Conservation (phyloP, 1,140 invertebrate genomes). For the Drosophila bifasciata region DNA sequence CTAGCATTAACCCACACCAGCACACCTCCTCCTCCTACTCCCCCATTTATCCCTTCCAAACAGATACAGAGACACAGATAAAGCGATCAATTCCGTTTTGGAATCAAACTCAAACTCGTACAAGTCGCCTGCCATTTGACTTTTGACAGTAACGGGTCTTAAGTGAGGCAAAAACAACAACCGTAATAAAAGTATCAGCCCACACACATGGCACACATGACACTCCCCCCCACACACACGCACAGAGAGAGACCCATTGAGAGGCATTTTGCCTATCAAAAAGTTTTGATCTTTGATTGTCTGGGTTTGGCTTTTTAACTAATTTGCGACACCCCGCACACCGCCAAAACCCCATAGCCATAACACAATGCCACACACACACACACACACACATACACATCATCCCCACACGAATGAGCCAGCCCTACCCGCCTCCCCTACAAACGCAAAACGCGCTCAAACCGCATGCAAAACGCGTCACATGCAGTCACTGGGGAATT, state of each 20-base stretch:
- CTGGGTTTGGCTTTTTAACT: slow-evolving; percentile 76
- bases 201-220: slow-evolving; percentile 22
- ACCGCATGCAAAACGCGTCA: slow-evolving; percentile 79
- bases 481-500: slow-evolving; percentile 75
- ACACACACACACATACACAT: not conserved
- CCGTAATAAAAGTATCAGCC: slow-evolving; percentile 52
- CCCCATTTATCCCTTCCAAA: not conserved
- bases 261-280: slow-evolving; percentile 68
- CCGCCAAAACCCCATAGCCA: no score
- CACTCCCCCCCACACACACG: slow-evolving; percentile 12
- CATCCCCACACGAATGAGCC: not conserved
- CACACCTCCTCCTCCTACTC: no score
- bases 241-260: not conserved
- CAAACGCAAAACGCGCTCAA: slow-evolving; percentile 53
- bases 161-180: slow-evolving; percentile 32
- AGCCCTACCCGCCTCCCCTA: not conserved
- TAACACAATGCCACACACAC: not conserved
- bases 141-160: slow-evolving; percentile 45
- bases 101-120: slow-evolving; percentile 33
- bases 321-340: slow-evolving; percentile 67
- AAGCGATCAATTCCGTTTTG: slow-evolving; percentile 39
- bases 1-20: slow-evolving; percentile 32
- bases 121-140: slow-evolving; percentile 57
- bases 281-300: slow-evolving; percentile 80
- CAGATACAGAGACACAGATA: not conserved